A percentile compares a stretch with the other conserved stretches of the same genome.
phyloP scores from a whole-genome alignment of 1,140 invertebrate genomes.

The Macrobrachium rosenbergii region DNA sequence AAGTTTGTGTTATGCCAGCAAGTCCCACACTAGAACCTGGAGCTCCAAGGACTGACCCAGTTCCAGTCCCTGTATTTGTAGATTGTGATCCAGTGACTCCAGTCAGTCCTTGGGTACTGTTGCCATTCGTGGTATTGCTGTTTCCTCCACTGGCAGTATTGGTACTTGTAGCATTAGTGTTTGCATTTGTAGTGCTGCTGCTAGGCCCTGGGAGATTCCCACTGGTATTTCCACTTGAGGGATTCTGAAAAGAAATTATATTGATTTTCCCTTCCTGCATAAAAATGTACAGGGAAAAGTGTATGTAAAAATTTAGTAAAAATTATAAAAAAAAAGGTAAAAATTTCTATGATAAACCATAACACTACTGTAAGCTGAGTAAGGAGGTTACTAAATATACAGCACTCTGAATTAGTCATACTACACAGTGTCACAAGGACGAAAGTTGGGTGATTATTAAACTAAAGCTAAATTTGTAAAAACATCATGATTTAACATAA shows the following conservation, averaged over 20 bases:
- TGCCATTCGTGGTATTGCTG: slow-evolving; percentile 5
- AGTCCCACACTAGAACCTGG: slow-evolving; percentile 22
- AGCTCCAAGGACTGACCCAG: slow-evolving; percentile 18
- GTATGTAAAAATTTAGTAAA: no score
- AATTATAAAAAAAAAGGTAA: neutral
- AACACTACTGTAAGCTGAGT: neutral
- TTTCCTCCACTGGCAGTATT: neutral
- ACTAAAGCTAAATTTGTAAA: no score
- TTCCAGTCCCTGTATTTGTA: slow-evolving; percentile 49
- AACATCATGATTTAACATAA: no score
- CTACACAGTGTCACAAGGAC: no score
- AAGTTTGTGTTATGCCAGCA: neutral
- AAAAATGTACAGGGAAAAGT: no score
- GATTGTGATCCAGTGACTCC: slow-evolving; percentile 48
- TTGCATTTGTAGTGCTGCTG: slow-evolving; percentile 38
- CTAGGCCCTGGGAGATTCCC: slow-evolving; percentile 7
- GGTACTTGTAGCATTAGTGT: neutral
- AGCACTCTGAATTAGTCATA: no score
- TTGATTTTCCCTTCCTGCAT: neutral
- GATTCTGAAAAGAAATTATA: slow-evolving; percentile 11
- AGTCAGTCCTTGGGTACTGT: slow-evolving; percentile 41
- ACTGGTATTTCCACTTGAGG: slow-evolving; percentile 3
- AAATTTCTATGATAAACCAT: neutral
- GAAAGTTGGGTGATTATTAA: no score
- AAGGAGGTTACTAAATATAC: neutral